Evolutionary conservation across 2,888 invertebrate genomes (phyloP), one percentile per base, ranked within the genome.

Genomic region (Idaea straminata): DNA sequence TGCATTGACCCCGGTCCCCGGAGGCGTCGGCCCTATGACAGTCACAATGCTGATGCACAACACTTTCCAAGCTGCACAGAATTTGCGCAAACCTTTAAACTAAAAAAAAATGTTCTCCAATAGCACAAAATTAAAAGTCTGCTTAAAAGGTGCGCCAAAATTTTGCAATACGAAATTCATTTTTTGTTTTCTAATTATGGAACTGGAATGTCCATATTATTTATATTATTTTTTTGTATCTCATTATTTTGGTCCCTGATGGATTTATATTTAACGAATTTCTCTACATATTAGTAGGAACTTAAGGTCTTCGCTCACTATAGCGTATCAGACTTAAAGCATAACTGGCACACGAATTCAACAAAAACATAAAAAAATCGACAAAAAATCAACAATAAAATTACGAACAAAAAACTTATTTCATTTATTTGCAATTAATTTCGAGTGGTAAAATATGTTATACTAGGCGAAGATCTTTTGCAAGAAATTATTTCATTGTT

Each of bases 11-110:
- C 98, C 98, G 0, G 98, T 98, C 0, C 98, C 98, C 0, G 95
- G 98, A 2, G 98, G 98, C 3, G 98, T 97, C 5, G 98, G 98
- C 0, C 98, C 98, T 0, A 97, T 98, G 96, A 98, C 98, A 0
- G 98, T 98, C 0, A 96, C 98, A 0, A 98, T 98, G 97, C 87
- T 98, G 57, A 97, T 98, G 97, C 95, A 95, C 74, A 98, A 98
- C 83, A 98, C 98, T 0, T 93, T 98, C 68, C 91, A 93, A 77
- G 97, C 97, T 0, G 96, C 96, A 0, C 93, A 94, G 79, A 88
- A 83, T 35, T 83, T 92, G 6, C 80, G 83, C 38, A 73, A 47
- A 47, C 5, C 47, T 47, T 47, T 47, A 7, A 47, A 47, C 47
- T 47, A 13, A 47, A 47, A 47, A 13, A n/a, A n/a, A n/a, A n/a